Evolutionary conservation across 2,888 invertebrate genomes (phyloP), one percentile per base, ranked within the genome.

Genomic region (Synergus gifuensis): DNA sequence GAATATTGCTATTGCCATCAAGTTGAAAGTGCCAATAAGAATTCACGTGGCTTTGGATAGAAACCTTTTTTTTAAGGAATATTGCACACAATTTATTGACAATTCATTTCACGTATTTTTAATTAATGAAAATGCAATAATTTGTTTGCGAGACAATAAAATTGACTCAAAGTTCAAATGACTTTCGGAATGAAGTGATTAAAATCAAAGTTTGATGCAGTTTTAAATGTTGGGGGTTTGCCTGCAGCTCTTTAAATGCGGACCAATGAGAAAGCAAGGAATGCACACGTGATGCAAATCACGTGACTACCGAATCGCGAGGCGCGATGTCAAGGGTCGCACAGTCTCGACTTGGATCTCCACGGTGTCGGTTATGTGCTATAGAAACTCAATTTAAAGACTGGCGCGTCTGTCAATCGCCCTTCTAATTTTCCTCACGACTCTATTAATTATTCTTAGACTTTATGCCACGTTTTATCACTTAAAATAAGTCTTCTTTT

Each of bases 281-380:
- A 36, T 36, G 16, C 49, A 28, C 73, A 73, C 73, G 73, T 73
- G 73, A 54, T 40, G 5, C n/a, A 54, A 9, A 36, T 73, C 73
- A 54, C 73, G 73, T 73, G 73, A 73, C 73, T n/a, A 58, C 54
- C 49, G 73, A 73, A 54, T 54, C 54, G 54, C 11, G 28, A 73
- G 54, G 73, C 73, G 73, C 73, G 73, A 73, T 73, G 73, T 73
- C 73, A 73, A 73, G 73, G 73, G 73, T 73, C 28, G 73, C 54
- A 28, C 62, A 62, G 62, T 73, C 42, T 66, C 73, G 54, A 54
- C 73, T 73, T 73, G 36, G 36, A 73, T 54, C 73, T 54, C 40
- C 54, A 54, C 73, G 73, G 11, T 54, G 73, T 73, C 28, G 28
- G 73, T 73, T 73, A 28, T 73, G 49, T 7, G 4, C 14, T 62